phyloP scores from a whole-genome alignment of 2,113 vertebrate genomes.

The Crotophaga sulcirostris region DNA sequence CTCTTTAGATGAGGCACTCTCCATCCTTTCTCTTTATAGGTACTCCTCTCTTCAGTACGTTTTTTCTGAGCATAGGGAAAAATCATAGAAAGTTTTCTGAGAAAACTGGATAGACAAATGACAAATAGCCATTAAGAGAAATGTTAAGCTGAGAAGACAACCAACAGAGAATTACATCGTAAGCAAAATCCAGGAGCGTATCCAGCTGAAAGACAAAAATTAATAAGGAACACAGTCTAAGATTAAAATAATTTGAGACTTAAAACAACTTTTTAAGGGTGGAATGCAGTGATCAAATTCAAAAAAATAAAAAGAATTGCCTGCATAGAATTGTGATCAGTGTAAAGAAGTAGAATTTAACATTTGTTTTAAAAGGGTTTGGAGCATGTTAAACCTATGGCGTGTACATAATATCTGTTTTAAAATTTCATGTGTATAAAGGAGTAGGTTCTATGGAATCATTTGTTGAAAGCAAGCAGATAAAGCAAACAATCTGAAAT shows the following conservation, averaged over 20 bases:
- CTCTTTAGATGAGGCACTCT: background rate
- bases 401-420: background rate
- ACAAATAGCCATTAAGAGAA: background rate
- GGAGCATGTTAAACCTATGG: background rate
- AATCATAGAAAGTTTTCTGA: background rate
- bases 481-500: background rate
- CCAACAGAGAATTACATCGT: background rate
- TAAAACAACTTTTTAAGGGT: background rate
- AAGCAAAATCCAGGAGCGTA: background rate
- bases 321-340: background rate
- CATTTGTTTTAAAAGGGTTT: background rate
- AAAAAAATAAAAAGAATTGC: background rate
- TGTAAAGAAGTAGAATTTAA: background rate
- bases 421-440: background rate
- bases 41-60: background rate
- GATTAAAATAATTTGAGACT: background rate
- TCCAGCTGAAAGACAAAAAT: background rate
- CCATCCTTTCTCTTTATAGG: background rate
- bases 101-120: background rate
- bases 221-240: background rate
- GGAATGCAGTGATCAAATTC: background rate
- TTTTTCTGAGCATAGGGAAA: background rate
- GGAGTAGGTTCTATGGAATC: background rate
- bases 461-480: background rate
- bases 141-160: background rate